Percentiles rank a stretch among this genome's conserved stretches.
These are phyloP conservation scores for Gallinago paraguaiae DNA, from an alignment of 2,113 vertebrate genomes.

Conservation along the genomic window DNA sequence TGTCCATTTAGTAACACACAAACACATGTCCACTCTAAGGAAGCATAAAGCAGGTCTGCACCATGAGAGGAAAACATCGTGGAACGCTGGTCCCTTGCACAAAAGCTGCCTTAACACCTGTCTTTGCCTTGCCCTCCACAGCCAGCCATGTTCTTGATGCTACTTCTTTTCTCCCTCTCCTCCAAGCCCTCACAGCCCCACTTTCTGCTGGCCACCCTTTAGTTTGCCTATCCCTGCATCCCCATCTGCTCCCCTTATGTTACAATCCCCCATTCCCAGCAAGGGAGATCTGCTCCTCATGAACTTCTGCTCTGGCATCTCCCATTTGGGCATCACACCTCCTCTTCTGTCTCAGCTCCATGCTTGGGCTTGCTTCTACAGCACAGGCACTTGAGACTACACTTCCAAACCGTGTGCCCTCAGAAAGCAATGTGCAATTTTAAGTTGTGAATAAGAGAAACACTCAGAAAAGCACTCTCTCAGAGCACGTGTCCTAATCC, in stretches of 20 bases:
- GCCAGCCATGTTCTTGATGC: not conserved
- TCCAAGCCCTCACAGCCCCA: not conserved
- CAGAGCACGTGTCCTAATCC: not conserved
- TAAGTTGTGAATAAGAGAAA: not conserved
- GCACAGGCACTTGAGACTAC: not conserved
- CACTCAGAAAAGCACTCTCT: not conserved
- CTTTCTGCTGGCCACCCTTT: not conserved
- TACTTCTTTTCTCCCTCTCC: not conserved
- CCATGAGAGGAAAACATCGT: fast-evolving
- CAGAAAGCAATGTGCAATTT: not conserved
- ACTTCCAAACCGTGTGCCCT: not conserved
- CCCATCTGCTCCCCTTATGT: not conserved
- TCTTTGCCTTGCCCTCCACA: not conserved
- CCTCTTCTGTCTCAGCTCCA: not conserved
- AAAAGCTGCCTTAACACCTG: not conserved
- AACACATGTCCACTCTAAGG: fast-evolving
- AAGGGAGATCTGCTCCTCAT: not conserved
- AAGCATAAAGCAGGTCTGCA: not conserved
- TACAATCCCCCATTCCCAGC: not conserved
- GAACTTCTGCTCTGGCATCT: not conserved
- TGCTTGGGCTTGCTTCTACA: not conserved
- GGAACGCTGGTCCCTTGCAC: not conserved
- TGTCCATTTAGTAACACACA: not conserved
- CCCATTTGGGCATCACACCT: not conserved
- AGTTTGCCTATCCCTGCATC: too few relatives aligned